These are phyloP conservation scores for Cebus imitator DNA, from an alignment of 2,113 vertebrate genomes.

Conservation along the genomic window DNA sequence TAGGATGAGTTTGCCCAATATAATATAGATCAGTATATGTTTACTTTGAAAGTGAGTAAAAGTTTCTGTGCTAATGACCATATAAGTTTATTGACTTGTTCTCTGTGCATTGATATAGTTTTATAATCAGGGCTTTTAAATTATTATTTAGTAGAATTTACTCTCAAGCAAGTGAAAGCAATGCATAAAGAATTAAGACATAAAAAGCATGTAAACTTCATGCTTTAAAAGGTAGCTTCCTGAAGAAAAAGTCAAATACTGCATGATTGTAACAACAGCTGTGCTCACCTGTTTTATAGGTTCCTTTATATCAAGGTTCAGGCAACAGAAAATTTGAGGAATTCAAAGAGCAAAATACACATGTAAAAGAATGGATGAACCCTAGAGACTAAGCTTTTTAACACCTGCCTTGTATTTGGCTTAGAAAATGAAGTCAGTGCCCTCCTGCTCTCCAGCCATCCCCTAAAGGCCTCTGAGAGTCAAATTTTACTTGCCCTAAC, in stretches of 20 bases:
- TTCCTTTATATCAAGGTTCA: background rate
- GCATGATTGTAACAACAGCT: background rate
- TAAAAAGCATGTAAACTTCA: background rate
- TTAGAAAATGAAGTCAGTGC: background rate
- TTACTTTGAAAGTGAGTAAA: background rate
- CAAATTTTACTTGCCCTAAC: background rate
- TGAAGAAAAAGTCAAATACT: background rate
- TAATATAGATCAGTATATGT: background rate
- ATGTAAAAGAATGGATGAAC: background rate
- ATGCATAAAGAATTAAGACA: background rate
- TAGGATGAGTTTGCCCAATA: background rate
- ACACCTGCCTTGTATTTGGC: background rate
- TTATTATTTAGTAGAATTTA: background rate
- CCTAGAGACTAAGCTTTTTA: background rate
- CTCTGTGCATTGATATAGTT: background rate
- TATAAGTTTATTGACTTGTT: background rate
- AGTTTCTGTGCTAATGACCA: background rate
- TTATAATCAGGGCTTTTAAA: background rate
- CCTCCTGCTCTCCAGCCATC: background rate
- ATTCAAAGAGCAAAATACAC: background rate
- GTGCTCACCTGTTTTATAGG: background rate
- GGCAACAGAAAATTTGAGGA: background rate
- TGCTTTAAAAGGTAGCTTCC: background rate
- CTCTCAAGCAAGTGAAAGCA: background rate
- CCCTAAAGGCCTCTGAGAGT: background rate